Evolutionary conservation across 64 coral and sea anemone species (phyloP).

Genomic region (Montipora capricornis): DNA sequence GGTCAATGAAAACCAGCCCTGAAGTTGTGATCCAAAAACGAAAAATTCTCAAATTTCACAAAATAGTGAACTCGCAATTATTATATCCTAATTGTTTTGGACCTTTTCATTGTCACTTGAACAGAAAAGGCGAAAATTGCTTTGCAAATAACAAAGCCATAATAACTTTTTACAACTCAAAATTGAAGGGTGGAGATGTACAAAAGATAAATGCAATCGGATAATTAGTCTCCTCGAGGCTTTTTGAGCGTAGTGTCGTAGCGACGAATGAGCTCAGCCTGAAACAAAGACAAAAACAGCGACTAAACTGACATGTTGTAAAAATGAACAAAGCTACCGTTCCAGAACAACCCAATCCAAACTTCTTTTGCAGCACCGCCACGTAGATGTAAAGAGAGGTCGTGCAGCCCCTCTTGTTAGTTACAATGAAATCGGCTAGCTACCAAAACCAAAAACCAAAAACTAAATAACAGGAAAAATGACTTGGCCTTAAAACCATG

Average conservation of each 20-base stretch:
- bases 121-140: background rate
- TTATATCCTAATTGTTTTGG: background rate
- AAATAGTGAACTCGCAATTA: background rate
- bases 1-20: no score
- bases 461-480: no score
- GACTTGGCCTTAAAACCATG: no score
- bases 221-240: conserved; percentile 81
- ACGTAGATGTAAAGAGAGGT: no score
- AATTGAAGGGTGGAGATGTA: background rate
- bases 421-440: no score
- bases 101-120: background rate
- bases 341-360: no score
- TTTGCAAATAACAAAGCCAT: conserved; percentile 39
- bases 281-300: conserved; percentile 17
- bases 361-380: no score
- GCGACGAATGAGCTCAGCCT: conserved; percentile 96
- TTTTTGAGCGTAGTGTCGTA: conserved; percentile 99
- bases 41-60: background rate
- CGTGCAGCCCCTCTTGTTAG: no score
- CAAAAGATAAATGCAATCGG: background rate
- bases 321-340: no score
- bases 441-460: no score
- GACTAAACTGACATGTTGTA: no score
- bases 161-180: conserved; percentile 29
- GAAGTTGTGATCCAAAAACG: background rate